Evolutionary conservation across 2,797 vertebrate genomes (phyloP).

Genomic region (Antennarius maculatus): DNA sequence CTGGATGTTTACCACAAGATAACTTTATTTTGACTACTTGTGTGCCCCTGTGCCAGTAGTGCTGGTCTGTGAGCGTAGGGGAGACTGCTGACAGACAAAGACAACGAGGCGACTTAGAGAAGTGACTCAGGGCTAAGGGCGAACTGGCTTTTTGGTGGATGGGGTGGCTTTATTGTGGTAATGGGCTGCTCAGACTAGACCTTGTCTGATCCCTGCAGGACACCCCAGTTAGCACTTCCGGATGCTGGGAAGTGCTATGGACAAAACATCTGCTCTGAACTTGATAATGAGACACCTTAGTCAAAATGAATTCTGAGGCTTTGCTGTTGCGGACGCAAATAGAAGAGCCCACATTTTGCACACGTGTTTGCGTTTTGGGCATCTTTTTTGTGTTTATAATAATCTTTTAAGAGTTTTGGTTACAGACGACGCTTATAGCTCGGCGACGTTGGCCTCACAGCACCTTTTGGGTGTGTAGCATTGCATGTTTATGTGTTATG

Average conservation of each 20-base stretch:
- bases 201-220: constrained; percentile 65
- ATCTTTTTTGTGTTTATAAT: constrained; percentile 50
- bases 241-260: constrained; percentile 46
- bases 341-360: constrained; percentile 38
- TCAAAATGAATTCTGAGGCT: constrained; percentile 9
- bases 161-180: constrained; percentile 55
- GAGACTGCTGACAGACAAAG: constrained; percentile 65
- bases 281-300: constrained; percentile 73
- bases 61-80: constrained; percentile 41
- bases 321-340: constrained; percentile 22
- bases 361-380: constrained; percentile 31
- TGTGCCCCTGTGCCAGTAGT: constrained; percentile 36
- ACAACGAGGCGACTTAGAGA: constrained; percentile 51
- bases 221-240: constrained; percentile 66
- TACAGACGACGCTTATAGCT: constrained; percentile 55
- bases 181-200: constrained; percentile 37
- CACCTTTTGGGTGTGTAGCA: constrained; percentile 29
- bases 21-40: constrained; percentile 69
- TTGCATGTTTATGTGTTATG: constrained; percentile 38
- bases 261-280: constrained; percentile 62
- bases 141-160: constrained; percentile 18
- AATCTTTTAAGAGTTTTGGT: constrained; percentile 42
- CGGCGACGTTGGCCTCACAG: constrained; percentile 33
- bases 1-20: constrained; percentile 63
- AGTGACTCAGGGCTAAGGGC: constrained; percentile 34